These are phyloP conservation scores for Papilio glaucus DNA, from an alignment of 1,140 invertebrate species.

Conservation along the genomic window DNA sequence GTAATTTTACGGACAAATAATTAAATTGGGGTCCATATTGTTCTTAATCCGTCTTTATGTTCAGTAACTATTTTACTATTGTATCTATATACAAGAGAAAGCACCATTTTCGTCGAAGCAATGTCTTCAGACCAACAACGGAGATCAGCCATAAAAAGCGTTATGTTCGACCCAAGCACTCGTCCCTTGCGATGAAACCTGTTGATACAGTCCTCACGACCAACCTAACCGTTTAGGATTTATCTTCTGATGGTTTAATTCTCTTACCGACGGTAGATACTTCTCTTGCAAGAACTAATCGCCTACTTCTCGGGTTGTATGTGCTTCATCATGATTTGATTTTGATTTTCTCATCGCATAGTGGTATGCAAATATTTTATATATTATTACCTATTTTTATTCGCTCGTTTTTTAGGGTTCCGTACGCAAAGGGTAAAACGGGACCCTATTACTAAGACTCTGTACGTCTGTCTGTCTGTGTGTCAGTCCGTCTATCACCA, in stretches of 20 bases:
- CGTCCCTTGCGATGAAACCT: constrained; percentile 16
- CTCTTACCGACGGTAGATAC: neutral
- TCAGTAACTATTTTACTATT: no score
- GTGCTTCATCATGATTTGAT: no score
- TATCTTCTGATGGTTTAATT: constrained; percentile 1
- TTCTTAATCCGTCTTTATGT: neutral
- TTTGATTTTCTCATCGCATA: no score
- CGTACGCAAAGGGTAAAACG: no score
- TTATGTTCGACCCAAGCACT: constrained; percentile 17
- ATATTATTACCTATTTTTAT: no score
- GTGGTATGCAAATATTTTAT: no score
- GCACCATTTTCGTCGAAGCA: constrained; percentile 1
- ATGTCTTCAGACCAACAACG: neutral
- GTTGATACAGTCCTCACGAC: constrained; percentile 12
- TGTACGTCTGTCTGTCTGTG: no score
- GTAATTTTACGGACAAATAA: neutral
- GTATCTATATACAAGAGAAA: neutral
- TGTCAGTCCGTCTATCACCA: no score
- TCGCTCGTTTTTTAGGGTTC: no score
- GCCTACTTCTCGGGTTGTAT: no score
- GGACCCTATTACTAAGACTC: no score
- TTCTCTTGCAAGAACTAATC: no score
- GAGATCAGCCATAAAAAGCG: constrained; percentile 14
- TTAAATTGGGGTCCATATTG: neutral
- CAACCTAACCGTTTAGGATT: constrained; percentile 2